Base-by-base conservation (phyloP, 1,140 invertebrate species). In the Drosophila burlai region DNA sequence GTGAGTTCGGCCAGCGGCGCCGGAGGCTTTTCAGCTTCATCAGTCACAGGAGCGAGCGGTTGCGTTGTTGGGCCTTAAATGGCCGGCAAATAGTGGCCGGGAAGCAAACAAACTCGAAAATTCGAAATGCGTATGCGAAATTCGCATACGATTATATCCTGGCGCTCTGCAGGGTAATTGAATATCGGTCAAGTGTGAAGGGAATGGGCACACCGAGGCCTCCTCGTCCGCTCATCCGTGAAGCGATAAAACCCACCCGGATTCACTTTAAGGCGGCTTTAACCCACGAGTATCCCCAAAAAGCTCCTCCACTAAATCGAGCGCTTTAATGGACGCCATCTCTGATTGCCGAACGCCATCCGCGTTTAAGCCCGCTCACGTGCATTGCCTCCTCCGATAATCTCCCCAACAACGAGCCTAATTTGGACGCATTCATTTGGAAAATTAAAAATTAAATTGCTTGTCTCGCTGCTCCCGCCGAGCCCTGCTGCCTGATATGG, bases 361-460 rank as follows among this genome's bases (percentile, higher is more conserved):
- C 55, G 47, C 38, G 47, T 24, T 50, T 21, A 50, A 62, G 76
- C 42, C 36, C 46, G 38, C 64, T 77, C 76, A 78, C 74, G 76
- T 65, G 76, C 38, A 63, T 50, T 57, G 73, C 52, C 61, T 40
- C 49, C 57, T 29, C 49, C 57, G 61, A 81, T 90, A 79, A 76
- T 90, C 75, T 62, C 54, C 34, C 75, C 71, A 90, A 64, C 81
- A 89, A 90, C 87, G 79, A 85, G 85, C 85, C 85, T 82, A 85
- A 91, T 91, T 90, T 91, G 81, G 7, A 38, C 76, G 85, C 85
- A 91, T 90, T 90, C 85, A 91, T 82, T 90, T 91, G 85, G 85
- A 90, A 90, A 90, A 90, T 90, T 90, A 90, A 90, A 90, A 90
- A 90, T 90, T 90, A 90, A 90, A 90, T 90, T 91, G 85, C 85